Conservation (phyloP, 2,888 invertebrate genomes). For the Lasiommata megera region DNA sequence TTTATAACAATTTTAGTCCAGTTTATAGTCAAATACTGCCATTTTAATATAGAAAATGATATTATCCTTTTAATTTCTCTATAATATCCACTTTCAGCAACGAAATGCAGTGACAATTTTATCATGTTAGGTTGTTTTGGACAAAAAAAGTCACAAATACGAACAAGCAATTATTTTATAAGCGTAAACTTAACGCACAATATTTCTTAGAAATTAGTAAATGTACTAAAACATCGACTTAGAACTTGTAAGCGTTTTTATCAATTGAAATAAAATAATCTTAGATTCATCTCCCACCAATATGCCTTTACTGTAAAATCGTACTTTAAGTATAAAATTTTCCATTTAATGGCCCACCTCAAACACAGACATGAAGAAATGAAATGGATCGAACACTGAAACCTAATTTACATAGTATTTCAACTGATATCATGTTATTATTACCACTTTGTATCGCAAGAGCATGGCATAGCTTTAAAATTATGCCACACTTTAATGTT, state of each 20-base stretch:
- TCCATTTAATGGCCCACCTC: constrained; percentile 1
- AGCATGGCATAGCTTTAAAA: no score
- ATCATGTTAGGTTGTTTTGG: neutral
- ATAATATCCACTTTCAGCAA: neutral
- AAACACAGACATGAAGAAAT: neutral
- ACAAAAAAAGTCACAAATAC: neutral
- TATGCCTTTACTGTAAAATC: constrained; percentile 16
- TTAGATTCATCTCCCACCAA: constrained; percentile 27
- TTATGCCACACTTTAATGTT: no score
- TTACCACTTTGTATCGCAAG: no score
- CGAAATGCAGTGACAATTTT: neutral
- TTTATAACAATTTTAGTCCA: constrained; percentile 19
- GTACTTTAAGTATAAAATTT: constrained; percentile 4
- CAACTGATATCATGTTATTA: no score
- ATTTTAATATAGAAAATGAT: constrained; percentile 18
- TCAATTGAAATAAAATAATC: constrained; percentile 4
- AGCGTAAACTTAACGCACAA: constrained; percentile 9
- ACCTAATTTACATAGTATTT: no score
- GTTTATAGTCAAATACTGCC: constrained; percentile 25
- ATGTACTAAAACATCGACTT: constrained; percentile 8
- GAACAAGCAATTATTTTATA: neutral
- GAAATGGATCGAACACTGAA: neutral
- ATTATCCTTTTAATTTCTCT: neutral
- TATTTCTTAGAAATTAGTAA: constrained; percentile 3
- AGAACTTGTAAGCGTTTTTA: constrained; percentile 10